A percentile compares a stretch with the other conserved stretches of the same genome.
Conservation (phyloP, 2,888 invertebrate genomes). For the Cremastinae sp. region DNA sequence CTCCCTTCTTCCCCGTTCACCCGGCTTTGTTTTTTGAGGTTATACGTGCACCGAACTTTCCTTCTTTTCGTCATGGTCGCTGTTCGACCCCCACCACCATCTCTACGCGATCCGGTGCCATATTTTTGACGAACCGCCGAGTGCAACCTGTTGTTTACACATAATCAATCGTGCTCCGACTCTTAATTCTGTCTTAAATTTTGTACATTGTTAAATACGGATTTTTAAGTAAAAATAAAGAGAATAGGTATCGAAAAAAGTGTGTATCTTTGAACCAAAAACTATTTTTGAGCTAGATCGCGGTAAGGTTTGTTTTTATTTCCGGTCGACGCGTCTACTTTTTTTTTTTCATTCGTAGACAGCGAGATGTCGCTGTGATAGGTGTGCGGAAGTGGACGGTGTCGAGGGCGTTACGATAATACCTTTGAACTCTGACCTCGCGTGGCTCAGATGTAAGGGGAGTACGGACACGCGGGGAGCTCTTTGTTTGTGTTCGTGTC, state of each 20-base stretch:
- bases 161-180: conserved; percentile 64
- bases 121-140: conserved; percentile 66
- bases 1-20: too few relatives aligned
- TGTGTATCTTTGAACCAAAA: too few relatives aligned
- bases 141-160: conserved; percentile 77
- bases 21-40: conserved; percentile 27
- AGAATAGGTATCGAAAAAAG: too few relatives aligned
- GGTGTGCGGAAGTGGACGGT: conserved; percentile 12
- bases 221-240: too few relatives aligned
- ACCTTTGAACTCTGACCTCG: conserved; percentile 34
- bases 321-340: conserved; percentile 6
- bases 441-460: conserved; percentile 13
- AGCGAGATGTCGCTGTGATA: conserved; percentile 18
- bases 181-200: conserved; percentile 23
- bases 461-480: background rate
- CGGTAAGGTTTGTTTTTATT: conserved; percentile 1
- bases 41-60: background rate
- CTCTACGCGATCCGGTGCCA: conserved; percentile 61
- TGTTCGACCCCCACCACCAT: background rate
- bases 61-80: conserved; percentile 11
- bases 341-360: background rate
- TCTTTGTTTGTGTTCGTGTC: background rate
- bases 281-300: background rate
- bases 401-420: conserved; percentile 18
- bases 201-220: background rate